phyloP scores from a whole-genome alignment of 2,113 vertebrate species.

The Paracanthobrama guichenoti region DNA sequence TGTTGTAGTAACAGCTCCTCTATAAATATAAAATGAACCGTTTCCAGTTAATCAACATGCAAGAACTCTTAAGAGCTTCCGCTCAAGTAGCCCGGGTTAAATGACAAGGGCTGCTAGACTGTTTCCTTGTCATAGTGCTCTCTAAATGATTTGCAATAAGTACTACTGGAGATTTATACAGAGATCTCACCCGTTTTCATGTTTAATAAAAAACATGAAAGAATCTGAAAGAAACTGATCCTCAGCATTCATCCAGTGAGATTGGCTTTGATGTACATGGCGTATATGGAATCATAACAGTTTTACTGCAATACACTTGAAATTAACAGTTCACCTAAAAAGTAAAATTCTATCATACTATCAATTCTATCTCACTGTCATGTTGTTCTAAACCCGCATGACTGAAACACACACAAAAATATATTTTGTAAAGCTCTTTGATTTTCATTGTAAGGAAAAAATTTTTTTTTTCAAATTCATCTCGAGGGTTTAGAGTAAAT shows the following conservation, averaged over 20 bases:
- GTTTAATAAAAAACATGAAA: neutral
- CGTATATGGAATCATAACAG: neutral
- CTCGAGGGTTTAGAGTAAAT: neutral
- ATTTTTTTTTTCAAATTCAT: neutral
- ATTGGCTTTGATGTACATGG: neutral
- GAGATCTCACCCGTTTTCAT: neutral
- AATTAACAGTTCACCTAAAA: neutral
- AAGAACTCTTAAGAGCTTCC: neutral
- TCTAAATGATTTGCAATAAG: neutral
- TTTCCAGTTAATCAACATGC: constrained; percentile 8
- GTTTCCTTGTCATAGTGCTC: neutral
- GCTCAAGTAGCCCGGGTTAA: neutral
- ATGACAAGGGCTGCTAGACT: neutral
- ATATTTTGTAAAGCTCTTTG: neutral
- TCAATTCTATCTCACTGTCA: neutral
- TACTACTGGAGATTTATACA: neutral
- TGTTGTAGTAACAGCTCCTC: neutral
- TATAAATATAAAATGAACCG: neutral
- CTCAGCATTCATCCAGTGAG: neutral
- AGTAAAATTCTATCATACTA: neutral
- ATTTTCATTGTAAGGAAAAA: neutral
- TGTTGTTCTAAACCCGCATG: neutral
- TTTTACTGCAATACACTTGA: neutral
- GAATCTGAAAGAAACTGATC: neutral
- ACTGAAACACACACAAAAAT: neutral